Base-by-base conservation (phyloP, 2,888 invertebrate species). In the Villa cingulata region DNA sequence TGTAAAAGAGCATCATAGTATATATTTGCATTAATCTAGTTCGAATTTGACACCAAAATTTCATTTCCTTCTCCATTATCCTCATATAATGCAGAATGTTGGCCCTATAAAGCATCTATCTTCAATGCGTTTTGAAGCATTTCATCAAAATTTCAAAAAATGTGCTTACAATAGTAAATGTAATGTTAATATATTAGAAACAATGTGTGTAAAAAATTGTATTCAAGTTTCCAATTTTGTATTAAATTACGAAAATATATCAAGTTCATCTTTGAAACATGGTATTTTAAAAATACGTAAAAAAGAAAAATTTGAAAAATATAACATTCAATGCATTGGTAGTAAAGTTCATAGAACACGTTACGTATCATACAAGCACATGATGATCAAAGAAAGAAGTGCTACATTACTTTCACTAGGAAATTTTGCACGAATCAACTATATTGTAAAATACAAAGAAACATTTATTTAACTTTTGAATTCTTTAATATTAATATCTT, bases 61-160 rank as follows among this genome's bases (percentile, higher is more conserved):
- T 37, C 55, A 56, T 46, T 50, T 55, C 23, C 23, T 56, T n/a
- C 17, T 52, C 5, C 54, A 56, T 48, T 55, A 55, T 51, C 52
- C 53, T n/a, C 23, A 34, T 19, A 41, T 56, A 23, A 53, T 56
- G 43, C 37, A 37, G 20, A 43, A 54, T 39, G 36, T 53, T 23
- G 57, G 55, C 5, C 54, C 55, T 7, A 18, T 53, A 10, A 43
- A 49, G 32, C 44, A 50, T 23, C 41, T 53, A 36, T 52, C 46
- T 43, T 51, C 50, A 29, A 54, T 56, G 48, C 29, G 54, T 17
- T 55, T 52, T 36, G 55, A 55, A 49, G 52, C 48, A 29, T 49
- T 49, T 42, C 55, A 55, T 47, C 51, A 52, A 49, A 48, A 43
- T 18, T 44, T 50, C 7, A 54, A 56, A 49, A 46, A 37, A 20